Conservation (phyloP, 2,888 invertebrate species). For the Archips crataeganus region DNA sequence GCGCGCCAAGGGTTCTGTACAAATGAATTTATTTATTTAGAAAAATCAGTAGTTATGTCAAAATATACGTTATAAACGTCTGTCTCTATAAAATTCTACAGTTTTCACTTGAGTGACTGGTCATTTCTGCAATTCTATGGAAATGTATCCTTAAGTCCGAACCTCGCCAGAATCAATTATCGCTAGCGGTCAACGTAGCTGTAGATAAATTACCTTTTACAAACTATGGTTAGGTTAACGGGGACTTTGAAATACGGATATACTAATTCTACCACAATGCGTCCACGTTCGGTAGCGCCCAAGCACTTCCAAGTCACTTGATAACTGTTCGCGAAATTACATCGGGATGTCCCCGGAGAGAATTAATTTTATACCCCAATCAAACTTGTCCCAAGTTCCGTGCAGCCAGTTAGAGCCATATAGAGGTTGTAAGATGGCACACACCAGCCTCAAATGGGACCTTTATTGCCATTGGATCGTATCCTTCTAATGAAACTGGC, state of each 20-base stretch:
- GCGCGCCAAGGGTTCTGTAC: no score
- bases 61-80: no score
- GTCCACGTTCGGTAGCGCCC: slow-evolving; percentile 47
- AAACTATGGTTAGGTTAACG: background rate
- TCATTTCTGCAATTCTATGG: background rate
- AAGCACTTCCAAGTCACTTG: slow-evolving; percentile 58
- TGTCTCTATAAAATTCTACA: no score
- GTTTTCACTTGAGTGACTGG: no score
- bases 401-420: slow-evolving; percentile 52
- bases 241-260: background rate
- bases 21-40: no score
- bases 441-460: slow-evolving; percentile 38
- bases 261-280: slow-evolving; percentile 33
- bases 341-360: slow-evolving; percentile 62
- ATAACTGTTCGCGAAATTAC: slow-evolving; percentile 67
- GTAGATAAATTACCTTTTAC: background rate
- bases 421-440: slow-evolving; percentile 48
- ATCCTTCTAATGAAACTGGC: slow-evolving; percentile 29
- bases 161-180: background rate
- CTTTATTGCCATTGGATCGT: slow-evolving; percentile 32
- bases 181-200: slow-evolving; percentile 1
- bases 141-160: background rate
- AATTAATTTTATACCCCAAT: slow-evolving; percentile 75
- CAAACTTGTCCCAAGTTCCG: slow-evolving; percentile 66
- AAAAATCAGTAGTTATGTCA: no score